Percentiles rank a stretch among this genome's conserved stretches.
Conservation (phyloP, 2,113 vertebrate genomes). For the Chaetorhynchus papuensis region DNA sequence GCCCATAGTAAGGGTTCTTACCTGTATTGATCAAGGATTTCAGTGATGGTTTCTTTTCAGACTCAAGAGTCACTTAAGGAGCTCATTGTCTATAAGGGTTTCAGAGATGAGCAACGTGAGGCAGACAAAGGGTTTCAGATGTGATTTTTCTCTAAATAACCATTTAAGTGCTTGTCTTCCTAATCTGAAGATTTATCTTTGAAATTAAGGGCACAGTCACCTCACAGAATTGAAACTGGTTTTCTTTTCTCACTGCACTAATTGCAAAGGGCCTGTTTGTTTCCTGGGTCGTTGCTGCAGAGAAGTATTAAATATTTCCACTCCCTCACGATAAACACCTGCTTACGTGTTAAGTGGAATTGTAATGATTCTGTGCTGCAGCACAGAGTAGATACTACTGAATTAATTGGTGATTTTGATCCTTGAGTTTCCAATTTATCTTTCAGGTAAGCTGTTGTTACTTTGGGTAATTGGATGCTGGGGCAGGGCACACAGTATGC, state of each 20-base stretch:
- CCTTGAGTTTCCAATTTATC: background rate
- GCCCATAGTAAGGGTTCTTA: background rate
- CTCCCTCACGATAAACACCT: background rate
- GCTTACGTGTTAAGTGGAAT: background rate
- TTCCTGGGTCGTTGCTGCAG: background rate
- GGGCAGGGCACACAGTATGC: background rate
- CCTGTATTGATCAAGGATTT: background rate
- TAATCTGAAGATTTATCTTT: background rate
- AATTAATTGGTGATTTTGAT: constrained; percentile 30
- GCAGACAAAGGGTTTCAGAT: background rate
- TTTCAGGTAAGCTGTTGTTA: background rate
- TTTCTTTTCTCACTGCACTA: background rate
- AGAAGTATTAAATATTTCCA: background rate
- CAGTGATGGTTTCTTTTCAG: background rate
- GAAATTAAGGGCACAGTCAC: background rate
- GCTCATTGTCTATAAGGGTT: background rate
- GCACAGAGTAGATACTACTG: background rate
- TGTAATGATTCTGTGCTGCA: background rate
- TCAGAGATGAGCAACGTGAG: background rate
- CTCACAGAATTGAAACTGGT: background rate
- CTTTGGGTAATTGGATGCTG: background rate
- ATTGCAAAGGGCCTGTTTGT: background rate
- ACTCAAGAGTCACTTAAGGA: constrained; percentile 4
- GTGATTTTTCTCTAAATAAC: background rate
- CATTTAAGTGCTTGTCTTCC: constrained; percentile 8